Percentiles rank a stretch among this genome's conserved stretches.
These are phyloP conservation scores for Alcedo atthis DNA, from an alignment of 2,797 vertebrate genomes.

Conservation along the genomic window DNA sequence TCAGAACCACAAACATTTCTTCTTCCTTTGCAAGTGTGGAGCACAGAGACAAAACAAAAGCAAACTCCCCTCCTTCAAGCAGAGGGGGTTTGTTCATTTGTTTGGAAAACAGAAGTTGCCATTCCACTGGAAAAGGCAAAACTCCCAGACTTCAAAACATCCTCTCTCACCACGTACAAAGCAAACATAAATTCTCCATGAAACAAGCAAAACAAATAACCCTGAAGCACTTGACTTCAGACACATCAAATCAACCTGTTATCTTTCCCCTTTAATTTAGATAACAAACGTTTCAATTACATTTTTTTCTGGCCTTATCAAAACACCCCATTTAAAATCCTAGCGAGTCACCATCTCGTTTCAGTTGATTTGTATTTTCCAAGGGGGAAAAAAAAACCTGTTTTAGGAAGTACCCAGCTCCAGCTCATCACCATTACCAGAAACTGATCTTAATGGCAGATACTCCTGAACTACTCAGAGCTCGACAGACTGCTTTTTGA, in stretches of 20 bases:
- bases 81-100: not conserved
- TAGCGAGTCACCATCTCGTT: not conserved
- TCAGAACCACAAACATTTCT: not conserved
- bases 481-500: not conserved
- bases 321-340: not conserved
- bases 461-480: not conserved
- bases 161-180: not conserved
- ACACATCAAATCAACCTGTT: not conserved
- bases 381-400: not conserved
- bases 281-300: not conserved
- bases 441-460: not conserved
- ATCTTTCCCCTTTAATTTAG: not conserved
- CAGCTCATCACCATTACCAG: not conserved
- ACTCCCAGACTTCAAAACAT: not conserved
- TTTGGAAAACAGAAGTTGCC: not conserved
- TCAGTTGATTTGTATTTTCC: not conserved
- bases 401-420: not conserved
- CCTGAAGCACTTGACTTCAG: not conserved
- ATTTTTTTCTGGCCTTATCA: not conserved
- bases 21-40: not conserved
- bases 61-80: not conserved
- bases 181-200: not conserved
- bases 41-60: not conserved
- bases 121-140: not conserved
- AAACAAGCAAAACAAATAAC: not conserved